These are phyloP conservation scores for Tetragnatha montana DNA, from an alignment of 2,888 invertebrate species.

Conservation along the genomic window DNA sequence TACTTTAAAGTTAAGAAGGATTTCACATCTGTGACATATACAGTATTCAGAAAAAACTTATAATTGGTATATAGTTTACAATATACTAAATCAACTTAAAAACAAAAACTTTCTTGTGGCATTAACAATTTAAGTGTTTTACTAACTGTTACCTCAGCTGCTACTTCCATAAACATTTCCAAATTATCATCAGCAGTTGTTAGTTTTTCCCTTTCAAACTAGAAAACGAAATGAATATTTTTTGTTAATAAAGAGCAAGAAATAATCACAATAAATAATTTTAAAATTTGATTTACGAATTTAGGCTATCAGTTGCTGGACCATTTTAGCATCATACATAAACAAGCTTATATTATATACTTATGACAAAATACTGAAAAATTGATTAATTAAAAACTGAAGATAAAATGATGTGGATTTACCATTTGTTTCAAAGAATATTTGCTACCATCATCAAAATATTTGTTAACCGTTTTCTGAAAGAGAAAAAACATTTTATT, in stretches of 20 bases:
- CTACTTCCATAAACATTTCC: constrained; percentile 85
- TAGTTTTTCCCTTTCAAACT: constrained; percentile 83
- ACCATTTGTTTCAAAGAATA: constrained; percentile 88
- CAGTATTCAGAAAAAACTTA: not conserved
- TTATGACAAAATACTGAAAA: no score
- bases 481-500: constrained; percentile 25
- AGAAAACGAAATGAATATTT: not conserved
- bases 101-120: not conserved
- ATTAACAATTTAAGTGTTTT: not conserved
- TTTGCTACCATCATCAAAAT: constrained; percentile 93
- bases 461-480: constrained; percentile 78
- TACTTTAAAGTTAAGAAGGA: no score
- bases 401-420: constrained; percentile 62
- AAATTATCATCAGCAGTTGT: constrained; percentile 87
- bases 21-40: no score
- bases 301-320: no score
- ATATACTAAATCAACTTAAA: not conserved
- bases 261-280: no score
- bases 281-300: no score
- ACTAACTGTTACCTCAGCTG: constrained; percentile 78
- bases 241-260: no score
- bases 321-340: no score
- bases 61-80: not conserved
- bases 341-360: no score
- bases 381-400: no score